These are phyloP conservation scores for Calosoma granatense DNA, from an alignment of 1,140 invertebrate species.

Conservation along the genomic window DNA sequence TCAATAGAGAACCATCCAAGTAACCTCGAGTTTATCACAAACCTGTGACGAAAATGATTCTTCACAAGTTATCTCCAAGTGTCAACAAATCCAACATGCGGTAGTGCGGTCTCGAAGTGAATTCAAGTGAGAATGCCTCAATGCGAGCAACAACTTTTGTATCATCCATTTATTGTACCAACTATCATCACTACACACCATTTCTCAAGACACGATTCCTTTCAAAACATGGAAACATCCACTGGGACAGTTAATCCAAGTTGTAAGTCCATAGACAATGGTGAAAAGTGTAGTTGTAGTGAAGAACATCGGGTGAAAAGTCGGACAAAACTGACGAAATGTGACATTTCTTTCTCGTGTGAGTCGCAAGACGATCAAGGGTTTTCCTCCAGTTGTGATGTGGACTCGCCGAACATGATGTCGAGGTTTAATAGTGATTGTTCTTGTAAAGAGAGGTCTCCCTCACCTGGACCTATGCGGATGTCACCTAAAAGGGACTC, in stretches of 20 bases:
- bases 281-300: background rate
- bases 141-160: background rate
- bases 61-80: too few relatives aligned
- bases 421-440: background rate
- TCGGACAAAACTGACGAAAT: background rate
- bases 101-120: too few relatives aligned
- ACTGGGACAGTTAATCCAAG: too few relatives aligned
- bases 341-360: background rate
- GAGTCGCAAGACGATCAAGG: background rate
- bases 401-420: too few relatives aligned
- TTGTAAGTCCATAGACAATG: background rate
- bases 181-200: background rate
- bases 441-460: background rate
- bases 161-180: background rate
- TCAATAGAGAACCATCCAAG: too few relatives aligned
- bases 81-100: too few relatives aligned
- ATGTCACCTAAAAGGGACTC: conserved; percentile 17
- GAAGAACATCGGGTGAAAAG: background rate
- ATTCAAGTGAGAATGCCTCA: conserved; percentile 3
- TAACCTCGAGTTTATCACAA: too few relatives aligned
- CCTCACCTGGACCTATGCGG: background rate
- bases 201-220: background rate
- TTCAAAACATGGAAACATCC: background rate
- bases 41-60: too few relatives aligned
- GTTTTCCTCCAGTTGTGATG: background rate